phyloP scores from a whole-genome alignment of 2,888 invertebrate species.

The Sinopyrophorus schimmeli region DNA sequence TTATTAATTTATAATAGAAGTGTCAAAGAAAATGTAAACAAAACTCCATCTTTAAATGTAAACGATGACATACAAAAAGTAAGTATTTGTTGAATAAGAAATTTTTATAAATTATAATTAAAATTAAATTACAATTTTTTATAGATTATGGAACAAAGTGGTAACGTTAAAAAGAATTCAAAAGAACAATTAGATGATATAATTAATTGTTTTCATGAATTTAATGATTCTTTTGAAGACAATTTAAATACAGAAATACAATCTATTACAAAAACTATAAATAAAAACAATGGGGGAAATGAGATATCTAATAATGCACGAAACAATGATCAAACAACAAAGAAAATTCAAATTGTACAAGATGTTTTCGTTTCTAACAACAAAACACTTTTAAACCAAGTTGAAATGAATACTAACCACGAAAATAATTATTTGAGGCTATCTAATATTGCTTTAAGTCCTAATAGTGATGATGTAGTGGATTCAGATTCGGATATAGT shows the following conservation, averaged over 20 bases:
- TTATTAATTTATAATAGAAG: neutral
- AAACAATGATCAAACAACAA: neutral
- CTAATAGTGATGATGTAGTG: conserved; percentile 31
- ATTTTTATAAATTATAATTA: too few species aligned
- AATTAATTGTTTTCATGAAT: conserved; percentile 19
- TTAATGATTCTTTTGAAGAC: conserved; percentile 21
- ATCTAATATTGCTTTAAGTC: conserved; percentile 7
- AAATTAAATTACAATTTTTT: too few species aligned
- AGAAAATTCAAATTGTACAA: conserved; percentile 27
- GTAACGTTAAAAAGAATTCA: too few species aligned
- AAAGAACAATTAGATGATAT: too few species aligned
- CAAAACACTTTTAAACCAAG: conserved; percentile 3
- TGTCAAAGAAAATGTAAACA: too few species aligned
- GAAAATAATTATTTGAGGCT: neutral
- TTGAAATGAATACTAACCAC: neutral
- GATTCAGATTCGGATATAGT: conserved; percentile 42
- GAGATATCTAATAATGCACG: neutral
- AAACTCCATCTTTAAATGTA: too few species aligned
- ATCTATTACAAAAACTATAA: neutral
- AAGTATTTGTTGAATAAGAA: neutral
- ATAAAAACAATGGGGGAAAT: conserved; percentile 1
- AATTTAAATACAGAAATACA: conserved; percentile 8
- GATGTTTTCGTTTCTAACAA: conserved; percentile 18
- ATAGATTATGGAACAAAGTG: too few species aligned
- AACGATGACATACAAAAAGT: too few species aligned